Evolutionary conservation across 2,888 invertebrate species (phyloP), one percentile per base, ranked within the genome.

Genomic region (Monochamus alternatus): DNA sequence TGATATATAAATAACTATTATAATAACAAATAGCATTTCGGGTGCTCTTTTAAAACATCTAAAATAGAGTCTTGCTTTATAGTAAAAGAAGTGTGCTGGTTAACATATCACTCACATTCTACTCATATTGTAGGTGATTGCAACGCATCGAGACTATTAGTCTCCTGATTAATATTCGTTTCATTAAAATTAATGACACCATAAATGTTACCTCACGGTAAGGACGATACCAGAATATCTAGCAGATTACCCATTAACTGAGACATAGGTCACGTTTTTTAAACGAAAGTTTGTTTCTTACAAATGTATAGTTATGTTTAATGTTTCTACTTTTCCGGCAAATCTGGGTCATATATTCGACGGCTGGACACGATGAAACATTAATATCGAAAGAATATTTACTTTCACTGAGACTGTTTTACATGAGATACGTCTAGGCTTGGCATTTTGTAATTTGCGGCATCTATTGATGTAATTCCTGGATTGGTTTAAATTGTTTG

Each of bases 261-360:
- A 51, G 3, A 52, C n/a, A 31, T 30, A 31, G n/a, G 55, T 67
- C 67, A 67, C 67, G 67, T 67, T 55, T 58, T n/a, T n/a, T 14
- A 22, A 14, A 55, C 55, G 55, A 55, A 55, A 55, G 12, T n/a
- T 5, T 14, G 55, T 14, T 55, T 55, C 7, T 7, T n/a, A 55
- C 55, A 14, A 55, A 65, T 14, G 38, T 31, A 14, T 58, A 8
- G 55, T 58, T 55, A 43, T 55, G 51, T 14, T 4, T 58, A 66
- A 66, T 52, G 32, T 52, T 66, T 66, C 51, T 66, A 66, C 66
- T 32, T 64, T 64, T 64, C 64, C 47, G 64, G 12, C 43, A 52
- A 44, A 52, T 66, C 32, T 52, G 31, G 66, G 65, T 51, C 51
- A 51, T 55, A 55, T 58, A 55, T 38, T 43, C 31, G 58, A 68